Conservation (phyloP, 2,888 invertebrate genomes). For the Dromius quadrimaculatus region DNA sequence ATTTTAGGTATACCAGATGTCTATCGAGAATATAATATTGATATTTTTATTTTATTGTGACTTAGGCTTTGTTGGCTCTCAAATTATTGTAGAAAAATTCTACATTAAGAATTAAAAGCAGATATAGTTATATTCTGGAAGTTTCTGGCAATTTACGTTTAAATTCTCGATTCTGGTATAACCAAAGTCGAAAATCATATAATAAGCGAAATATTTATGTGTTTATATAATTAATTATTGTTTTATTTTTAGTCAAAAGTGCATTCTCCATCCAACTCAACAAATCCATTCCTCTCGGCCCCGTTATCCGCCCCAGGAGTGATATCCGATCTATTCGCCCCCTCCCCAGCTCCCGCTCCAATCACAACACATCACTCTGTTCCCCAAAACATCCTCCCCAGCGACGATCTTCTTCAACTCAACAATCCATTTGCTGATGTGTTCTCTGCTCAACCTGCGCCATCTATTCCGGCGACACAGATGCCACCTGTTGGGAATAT, state of each 20-base stretch:
- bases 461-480: slow-evolving; percentile 56
- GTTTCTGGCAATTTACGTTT: too few relatives aligned
- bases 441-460: slow-evolving; percentile 60
- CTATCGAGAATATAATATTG: too few relatives aligned
- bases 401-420: slow-evolving; percentile 88
- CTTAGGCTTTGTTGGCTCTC: too few relatives aligned
- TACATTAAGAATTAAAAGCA: too few relatives aligned
- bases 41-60: too few relatives aligned
- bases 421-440: slow-evolving; percentile 92
- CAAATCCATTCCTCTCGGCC: slow-evolving; percentile 84
- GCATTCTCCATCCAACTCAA: slow-evolving; percentile 77
- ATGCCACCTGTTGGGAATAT: slow-evolving; percentile 62
- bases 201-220: too few relatives aligned
- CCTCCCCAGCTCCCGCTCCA: slow-evolving; percentile 65
- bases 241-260: slow-evolving; percentile 75
- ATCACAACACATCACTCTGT: background rate
- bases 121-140: too few relatives aligned
- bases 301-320: slow-evolving; percentile 59
- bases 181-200: too few relatives aligned
- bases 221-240: too few relatives aligned
- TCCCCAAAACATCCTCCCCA: slow-evolving; percentile 72
- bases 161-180: too few relatives aligned
- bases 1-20: too few relatives aligned
- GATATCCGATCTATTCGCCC: slow-evolving; percentile 78
- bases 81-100: too few relatives aligned